phyloP scores from a whole-genome alignment of 2,797 vertebrate species.

The Peromyscus aztecus region DNA sequence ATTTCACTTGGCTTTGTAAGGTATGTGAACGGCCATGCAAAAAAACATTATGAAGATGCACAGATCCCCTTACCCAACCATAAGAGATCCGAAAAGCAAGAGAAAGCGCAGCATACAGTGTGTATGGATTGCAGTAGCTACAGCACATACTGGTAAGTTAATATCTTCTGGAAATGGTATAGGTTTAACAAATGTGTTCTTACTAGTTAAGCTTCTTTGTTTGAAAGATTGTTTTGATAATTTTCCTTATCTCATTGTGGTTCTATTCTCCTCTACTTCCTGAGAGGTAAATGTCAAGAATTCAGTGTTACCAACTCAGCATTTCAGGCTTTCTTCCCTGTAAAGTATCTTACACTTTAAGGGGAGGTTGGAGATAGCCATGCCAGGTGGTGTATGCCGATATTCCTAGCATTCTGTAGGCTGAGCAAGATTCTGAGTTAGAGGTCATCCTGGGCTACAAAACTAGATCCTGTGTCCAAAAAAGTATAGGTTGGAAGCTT shows the following conservation, averaged over 20 bases:
- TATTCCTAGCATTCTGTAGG: not conserved
- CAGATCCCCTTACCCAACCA: constrained; percentile 90
- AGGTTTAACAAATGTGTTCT: not conserved
- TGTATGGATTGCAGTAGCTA: constrained; percentile 99
- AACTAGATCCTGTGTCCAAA: not conserved
- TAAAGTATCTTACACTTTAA: constrained; percentile 36
- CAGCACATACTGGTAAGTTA: constrained; percentile 96
- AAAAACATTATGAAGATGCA: constrained; percentile 98
- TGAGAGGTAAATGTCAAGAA: constrained; percentile 58
- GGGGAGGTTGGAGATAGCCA: not conserved
- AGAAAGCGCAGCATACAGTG: constrained; percentile 94
- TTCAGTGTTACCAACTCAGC: not conserved
- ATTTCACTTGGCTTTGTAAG: constrained; percentile 87
- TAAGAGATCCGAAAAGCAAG: constrained; percentile 94
- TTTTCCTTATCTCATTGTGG: not conserved
- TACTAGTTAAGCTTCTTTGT: constrained; percentile 50
- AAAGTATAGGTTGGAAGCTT: not conserved
- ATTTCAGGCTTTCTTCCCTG: not conserved
- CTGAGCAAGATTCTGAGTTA: not conserved
- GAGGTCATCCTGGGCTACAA: not conserved
- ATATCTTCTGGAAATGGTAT: constrained; percentile 60
- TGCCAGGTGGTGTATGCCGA: not conserved
- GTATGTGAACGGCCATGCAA: constrained; percentile 98
- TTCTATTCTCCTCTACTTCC: constrained; percentile 6
- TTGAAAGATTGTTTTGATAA: constrained; percentile 40